phyloP scores from a whole-genome alignment of 92 coral and sea anemone genomes.

The Paramuricea clavata region DNA sequence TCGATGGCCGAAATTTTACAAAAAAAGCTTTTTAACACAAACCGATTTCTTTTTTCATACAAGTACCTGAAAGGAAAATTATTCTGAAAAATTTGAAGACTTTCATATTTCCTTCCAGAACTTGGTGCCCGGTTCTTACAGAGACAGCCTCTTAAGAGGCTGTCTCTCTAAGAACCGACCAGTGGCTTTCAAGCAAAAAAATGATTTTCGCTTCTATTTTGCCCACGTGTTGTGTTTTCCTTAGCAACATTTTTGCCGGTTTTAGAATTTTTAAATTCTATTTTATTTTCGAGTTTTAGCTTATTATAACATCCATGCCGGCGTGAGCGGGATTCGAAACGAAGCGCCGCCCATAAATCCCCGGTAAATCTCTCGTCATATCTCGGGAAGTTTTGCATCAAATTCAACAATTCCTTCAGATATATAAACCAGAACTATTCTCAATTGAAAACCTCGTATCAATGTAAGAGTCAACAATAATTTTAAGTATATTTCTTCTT shows the following conservation, averaged over 20 bases:
- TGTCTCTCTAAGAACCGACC: background rate
- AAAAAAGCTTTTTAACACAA: too few relatives aligned
- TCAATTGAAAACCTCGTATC: too few relatives aligned
- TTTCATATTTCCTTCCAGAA: too few relatives aligned
- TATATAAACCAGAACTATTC: background rate
- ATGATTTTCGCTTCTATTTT: too few relatives aligned
- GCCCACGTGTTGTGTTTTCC: background rate
- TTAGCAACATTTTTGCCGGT: background rate
- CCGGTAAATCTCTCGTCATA: background rate
- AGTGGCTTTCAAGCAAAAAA: background rate
- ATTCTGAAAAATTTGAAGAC: too few relatives aligned
- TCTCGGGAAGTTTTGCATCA: background rate
- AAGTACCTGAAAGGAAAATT: too few relatives aligned
- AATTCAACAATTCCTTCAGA: background rate
- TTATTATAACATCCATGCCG: too few relatives aligned
- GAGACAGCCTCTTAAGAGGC: conserved; percentile 52
- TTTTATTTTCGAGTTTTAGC: background rate
- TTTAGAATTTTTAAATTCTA: background rate
- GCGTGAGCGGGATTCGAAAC: too few relatives aligned
- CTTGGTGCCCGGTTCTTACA: too few relatives aligned
- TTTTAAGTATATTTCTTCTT: background rate
- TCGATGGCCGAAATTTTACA: too few relatives aligned
- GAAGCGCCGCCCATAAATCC: background rate
- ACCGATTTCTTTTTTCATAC: too few relatives aligned
- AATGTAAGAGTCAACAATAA: too few relatives aligned